Evolutionary conservation across 2,888 invertebrate species (phyloP).

Genomic region (Tromatobia lineatoria): DNA sequence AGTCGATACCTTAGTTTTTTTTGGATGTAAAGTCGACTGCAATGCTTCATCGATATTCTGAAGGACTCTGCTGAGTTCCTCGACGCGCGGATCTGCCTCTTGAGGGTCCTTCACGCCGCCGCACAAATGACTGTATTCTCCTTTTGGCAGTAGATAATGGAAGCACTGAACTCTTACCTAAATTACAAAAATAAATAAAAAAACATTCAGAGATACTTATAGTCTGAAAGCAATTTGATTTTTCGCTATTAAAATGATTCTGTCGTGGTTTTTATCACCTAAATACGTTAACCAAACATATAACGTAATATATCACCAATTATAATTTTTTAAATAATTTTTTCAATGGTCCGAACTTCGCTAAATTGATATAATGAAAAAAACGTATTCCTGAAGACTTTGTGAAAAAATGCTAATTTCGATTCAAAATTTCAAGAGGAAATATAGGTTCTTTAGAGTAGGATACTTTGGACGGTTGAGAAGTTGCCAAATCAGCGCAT

Average conservation of each 20-base stretch:
- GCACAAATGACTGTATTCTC: conserved; percentile 80
- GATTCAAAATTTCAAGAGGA: too few relatives aligned
- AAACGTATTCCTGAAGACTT: too few relatives aligned
- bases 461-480: not conserved
- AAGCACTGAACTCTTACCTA: conserved; percentile 97
- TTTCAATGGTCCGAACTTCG: too few relatives aligned
- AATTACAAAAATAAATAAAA: conserved; percentile 74
- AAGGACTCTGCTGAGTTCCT: conserved; percentile 92
- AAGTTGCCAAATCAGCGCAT: not conserved
- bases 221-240: not conserved
- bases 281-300: too few relatives aligned
- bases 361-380: too few relatives aligned
- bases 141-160: conserved; percentile 92
- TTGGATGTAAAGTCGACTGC: conserved; percentile 90
- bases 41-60: conserved; percentile 92
- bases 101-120: conserved; percentile 89
- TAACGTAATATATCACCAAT: too few relatives aligned
- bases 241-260: not conserved
- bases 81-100: conserved; percentile 91
- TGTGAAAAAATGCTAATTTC: too few relatives aligned
- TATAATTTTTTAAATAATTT: too few relatives aligned
- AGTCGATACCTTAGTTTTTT: conserved; percentile 90
- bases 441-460: too few relatives aligned
- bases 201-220: not conserved
- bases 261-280: not conserved